These are phyloP conservation scores for Halichoeres trimaculatus DNA, from an alignment of 2,113 vertebrate genomes.

Conservation along the genomic window DNA sequence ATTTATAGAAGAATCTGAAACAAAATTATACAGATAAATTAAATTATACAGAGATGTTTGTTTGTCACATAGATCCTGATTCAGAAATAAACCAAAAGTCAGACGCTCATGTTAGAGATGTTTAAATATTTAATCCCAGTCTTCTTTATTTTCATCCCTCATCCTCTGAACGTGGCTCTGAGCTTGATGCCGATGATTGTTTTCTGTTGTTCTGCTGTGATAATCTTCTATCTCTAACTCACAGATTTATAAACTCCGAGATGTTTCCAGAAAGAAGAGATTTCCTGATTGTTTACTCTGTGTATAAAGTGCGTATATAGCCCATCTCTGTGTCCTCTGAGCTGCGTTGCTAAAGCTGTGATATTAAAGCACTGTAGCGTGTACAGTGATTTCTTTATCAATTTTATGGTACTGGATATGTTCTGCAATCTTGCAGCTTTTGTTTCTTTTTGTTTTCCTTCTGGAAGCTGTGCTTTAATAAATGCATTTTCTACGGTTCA, in stretches of 20 bases:
- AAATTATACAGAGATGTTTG: no score
- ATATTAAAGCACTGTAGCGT: conserved; percentile 77
- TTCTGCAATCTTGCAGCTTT: conserved; percentile 82
- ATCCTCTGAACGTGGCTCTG: conserved; percentile 20
- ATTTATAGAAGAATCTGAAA: conserved; percentile 18
- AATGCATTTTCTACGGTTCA: conserved; percentile 80
- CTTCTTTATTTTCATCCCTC: not conserved
- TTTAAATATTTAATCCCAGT: no score
- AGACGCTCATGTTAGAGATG: not conserved
- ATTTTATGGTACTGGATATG: conserved; percentile 81
- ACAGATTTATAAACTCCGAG: conserved; percentile 38
- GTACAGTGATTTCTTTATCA: conserved; percentile 82
- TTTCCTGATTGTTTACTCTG: conserved; percentile 65
- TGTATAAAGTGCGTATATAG: conserved; percentile 57
- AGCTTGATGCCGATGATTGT: conserved; percentile 74
- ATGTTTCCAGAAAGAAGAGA: conserved; percentile 43
- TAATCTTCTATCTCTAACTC: conserved; percentile 69
- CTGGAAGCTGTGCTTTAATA: conserved; percentile 83
- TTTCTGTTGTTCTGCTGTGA: conserved; percentile 62
- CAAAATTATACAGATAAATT: no score
- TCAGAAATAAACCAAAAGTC: conserved; percentile 12
- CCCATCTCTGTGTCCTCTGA: conserved; percentile 43
- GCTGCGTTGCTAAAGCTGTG: conserved; percentile 80
- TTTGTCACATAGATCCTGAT: not conserved
- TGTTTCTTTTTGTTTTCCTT: conserved; percentile 66